Percentiles rank a stretch among this genome's conserved stretches.
Conservation (phyloP, 2,113 vertebrate genomes). For the Meles meles region DNA sequence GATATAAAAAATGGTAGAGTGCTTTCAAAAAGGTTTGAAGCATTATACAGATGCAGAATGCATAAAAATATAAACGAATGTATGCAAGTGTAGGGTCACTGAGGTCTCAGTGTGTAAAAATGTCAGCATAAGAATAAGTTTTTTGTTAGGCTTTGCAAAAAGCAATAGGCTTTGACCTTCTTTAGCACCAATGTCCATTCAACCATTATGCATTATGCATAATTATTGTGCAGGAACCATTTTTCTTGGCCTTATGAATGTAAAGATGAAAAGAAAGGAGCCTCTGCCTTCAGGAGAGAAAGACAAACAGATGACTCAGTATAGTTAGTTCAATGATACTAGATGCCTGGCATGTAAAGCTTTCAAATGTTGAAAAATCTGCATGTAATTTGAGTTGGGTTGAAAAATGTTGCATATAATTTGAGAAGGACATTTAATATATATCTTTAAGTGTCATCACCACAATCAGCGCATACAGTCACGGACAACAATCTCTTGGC, state of each 20-base stretch:
- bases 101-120: background rate
- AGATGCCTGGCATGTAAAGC: conserved; percentile 36
- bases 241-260: background rate
- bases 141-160: background rate
- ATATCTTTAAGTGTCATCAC: conserved; percentile 53
- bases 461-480: conserved; percentile 28
- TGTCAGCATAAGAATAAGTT: background rate
- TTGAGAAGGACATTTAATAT: conserved; percentile 52
- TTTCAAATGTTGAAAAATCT: conserved; percentile 50
- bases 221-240: background rate
- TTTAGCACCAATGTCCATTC: background rate
- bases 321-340: conserved; percentile 27
- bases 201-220: background rate
- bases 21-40: background rate
- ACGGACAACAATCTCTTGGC: conserved; percentile 47
- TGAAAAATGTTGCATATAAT: conserved; percentile 49
- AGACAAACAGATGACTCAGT: background rate
- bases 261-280: conserved; percentile 12
- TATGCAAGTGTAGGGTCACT: background rate
- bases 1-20: background rate
- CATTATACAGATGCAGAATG: background rate
- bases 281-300: background rate
- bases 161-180: background rate
- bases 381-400: conserved; percentile 22
- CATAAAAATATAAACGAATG: background rate